Conservation (phyloP, 1,140 invertebrate species). For the Acromyrmex heyeri region DNA sequence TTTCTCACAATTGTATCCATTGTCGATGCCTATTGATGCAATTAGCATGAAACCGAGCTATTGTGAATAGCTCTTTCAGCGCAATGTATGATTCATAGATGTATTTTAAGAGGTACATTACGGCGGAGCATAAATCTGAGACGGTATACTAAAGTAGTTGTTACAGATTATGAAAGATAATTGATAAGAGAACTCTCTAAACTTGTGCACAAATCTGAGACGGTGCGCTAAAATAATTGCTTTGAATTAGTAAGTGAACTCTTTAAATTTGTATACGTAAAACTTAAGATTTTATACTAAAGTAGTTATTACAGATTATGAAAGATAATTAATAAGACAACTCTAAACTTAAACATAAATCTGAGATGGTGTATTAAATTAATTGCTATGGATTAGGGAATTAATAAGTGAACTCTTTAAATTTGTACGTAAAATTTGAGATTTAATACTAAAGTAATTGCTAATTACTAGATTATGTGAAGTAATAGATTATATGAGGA, state of each 20-base stretch:
- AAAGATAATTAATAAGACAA: not conserved
- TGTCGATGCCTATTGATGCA: conserved; percentile 34
- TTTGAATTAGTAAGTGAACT: not conserved
- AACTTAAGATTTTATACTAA: not conserved
- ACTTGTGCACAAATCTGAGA: not conserved
- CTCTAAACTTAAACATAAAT: no score
- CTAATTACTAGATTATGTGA: no score
- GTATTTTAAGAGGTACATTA: conserved; percentile 35
- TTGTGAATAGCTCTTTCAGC: conserved; percentile 44
- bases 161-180: not conserved
- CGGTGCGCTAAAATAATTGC: not conserved
- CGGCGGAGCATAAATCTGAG: not conserved
- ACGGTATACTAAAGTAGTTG: not conserved
- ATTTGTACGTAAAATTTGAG: not conserved
- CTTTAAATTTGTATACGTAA: not conserved
- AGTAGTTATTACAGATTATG: not conserved
- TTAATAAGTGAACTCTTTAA: not conserved
- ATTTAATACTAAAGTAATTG: not conserved
- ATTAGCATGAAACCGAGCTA: conserved; percentile 26
- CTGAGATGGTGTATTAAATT: not conserved
- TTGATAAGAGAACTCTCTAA: not conserved
- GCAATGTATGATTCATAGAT: conserved; percentile 34
- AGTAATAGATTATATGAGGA: no score
- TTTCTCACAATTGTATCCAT: conserved; percentile 15
- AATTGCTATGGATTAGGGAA: not conserved